Evolutionary conservation across 2,113 vertebrate species (phyloP), one percentile per base, ranked within the genome.

Genomic region (Notothenia coriiceps): DNA sequence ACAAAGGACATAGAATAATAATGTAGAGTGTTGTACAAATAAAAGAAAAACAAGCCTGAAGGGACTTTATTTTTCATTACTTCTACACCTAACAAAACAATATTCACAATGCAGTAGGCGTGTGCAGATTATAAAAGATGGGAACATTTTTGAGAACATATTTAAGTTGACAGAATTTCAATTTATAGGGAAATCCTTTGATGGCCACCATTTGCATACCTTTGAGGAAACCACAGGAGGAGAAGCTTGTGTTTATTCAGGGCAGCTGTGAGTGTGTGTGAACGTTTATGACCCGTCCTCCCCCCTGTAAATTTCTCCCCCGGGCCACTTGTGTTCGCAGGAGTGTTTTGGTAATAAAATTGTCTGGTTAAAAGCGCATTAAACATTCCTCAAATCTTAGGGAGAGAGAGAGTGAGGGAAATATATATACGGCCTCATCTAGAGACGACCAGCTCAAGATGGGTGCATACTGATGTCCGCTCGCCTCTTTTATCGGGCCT

Each of bases 401-500:
- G 55, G 51, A 7, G 12, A 5, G 12, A 47, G 40, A 44, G 29
- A 75, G 66, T 15, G 35, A 70, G 69, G 68, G 73, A 82, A 72
- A 88, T 43, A 73, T 75, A 73, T 75, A 71, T 78, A 59, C 46
- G 59, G 35, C 52, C 29, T 89, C 70, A 72, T 85, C 79, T 61
- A 47, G 64, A 72, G 62, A 54, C 69, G 33, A 33, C 46, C 59
- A 49, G 64, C 40, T 20, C 40, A 70, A 74, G 84, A 88, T 73
- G 80, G 78, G 81, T 82, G 86, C 88, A 89, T 87, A 81, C 79
- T 87, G 84, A 90, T 86, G 46, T 1, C 3, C 77, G 3, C 77
- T 64, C 43, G 35, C 55, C 59, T 11, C 14, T 33, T 84, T 84
- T 83, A 84, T 86, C 80, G 59, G 60, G 70, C 47, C 74, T 10